Percentiles rank a stretch among this genome's conserved stretches.
Conservation (phyloP, 2,797 vertebrate genomes). For the Tinamus major region DNA sequence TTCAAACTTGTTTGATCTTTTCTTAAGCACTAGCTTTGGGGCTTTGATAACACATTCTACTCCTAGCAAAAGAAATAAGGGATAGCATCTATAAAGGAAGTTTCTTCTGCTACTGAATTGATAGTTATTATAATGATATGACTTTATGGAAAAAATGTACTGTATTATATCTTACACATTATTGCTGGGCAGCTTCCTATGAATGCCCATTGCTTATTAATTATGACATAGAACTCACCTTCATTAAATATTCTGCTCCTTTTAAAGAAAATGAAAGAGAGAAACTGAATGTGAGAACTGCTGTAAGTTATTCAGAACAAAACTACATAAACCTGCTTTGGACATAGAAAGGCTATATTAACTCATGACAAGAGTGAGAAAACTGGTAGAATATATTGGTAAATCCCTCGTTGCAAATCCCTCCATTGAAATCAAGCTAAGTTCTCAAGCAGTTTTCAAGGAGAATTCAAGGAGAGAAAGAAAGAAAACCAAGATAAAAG, state of each 20-base stretch:
- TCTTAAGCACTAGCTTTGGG: background rate
- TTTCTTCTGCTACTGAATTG: constrained; percentile 35
- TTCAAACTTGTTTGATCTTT: background rate
- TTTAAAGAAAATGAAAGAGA: constrained; percentile 38
- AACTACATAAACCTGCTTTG: constrained; percentile 42
- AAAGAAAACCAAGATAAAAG: background rate
- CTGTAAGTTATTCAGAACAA: constrained; percentile 48
- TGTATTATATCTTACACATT: background rate
- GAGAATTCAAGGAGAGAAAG: constrained; percentile 32
- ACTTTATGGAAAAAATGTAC: constrained; percentile 8
- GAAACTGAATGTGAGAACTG: constrained; percentile 21
- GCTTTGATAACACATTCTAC: constrained; percentile 14
- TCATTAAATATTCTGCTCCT: constrained; percentile 47
- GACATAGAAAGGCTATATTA: constrained; percentile 21
- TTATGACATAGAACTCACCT: background rate
- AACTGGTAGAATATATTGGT: constrained; percentile 54
- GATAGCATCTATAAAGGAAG: background rate
- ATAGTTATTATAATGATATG: background rate
- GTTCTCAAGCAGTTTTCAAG: constrained; percentile 32
- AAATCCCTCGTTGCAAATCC: constrained; percentile 13
- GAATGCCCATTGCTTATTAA: constrained; percentile 43
- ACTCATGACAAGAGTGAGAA: constrained; percentile 31
- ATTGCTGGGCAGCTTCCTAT: background rate
- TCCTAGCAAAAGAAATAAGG: constrained; percentile 1
- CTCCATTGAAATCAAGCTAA: constrained; percentile 47